These are phyloP conservation scores for Ochropacha duplaris DNA, from an alignment of 2,888 invertebrate species.

Conservation along the genomic window DNA sequence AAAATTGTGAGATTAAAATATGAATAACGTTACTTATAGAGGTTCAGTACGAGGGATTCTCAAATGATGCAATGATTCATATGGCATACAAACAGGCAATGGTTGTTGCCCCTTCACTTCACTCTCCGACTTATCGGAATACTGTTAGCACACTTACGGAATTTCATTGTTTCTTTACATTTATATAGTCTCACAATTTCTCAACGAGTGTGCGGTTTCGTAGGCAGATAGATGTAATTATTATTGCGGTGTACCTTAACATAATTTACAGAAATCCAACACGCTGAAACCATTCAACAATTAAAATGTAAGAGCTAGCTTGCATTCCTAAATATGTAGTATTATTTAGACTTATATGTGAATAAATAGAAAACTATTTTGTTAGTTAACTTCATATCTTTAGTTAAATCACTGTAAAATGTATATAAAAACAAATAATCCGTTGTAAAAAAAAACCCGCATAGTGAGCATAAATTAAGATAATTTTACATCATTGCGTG, in stretches of 20 bases:
- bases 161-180: conserved; percentile 44
- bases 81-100: neutral
- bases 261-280: neutral
- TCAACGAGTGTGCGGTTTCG: conserved; percentile 40
- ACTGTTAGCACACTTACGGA: conserved; percentile 31
- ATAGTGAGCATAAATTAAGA: neutral
- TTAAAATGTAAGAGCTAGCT: neutral
- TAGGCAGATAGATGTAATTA: conserved; percentile 8
- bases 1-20: neutral
- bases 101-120: conserved; percentile 29
- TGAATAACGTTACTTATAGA: neutral
- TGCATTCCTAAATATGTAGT: neutral
- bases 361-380: neutral
- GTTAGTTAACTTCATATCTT: neutral
- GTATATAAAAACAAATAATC: neutral
- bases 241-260: neutral
- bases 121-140: conserved; percentile 29
- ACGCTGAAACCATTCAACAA: neutral
- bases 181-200: conserved; percentile 43
- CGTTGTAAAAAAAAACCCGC: neutral
- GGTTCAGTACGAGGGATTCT: neutral
- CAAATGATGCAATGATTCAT: conserved; percentile 1
- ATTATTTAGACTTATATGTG: neutral
- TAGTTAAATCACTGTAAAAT: neutral
- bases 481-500: neutral